Base-by-base conservation (phyloP, 2,113 vertebrate species). In the Naja naja region DNA sequence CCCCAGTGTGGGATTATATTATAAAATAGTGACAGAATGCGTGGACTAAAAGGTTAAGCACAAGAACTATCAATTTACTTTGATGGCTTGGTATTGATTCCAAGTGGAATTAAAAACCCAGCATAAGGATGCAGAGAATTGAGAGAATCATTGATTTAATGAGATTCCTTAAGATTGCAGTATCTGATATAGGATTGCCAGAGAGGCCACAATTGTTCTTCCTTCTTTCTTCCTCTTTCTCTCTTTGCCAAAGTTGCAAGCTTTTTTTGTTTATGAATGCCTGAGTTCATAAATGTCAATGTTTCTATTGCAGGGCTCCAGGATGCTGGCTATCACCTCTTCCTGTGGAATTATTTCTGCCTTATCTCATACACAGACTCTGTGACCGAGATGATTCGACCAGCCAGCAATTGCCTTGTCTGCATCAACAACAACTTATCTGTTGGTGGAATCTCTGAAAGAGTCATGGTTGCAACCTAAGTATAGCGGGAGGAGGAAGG, bases 211-310 rank as follows among this genome's bases (percentile, higher is more conserved):
- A 74, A 54, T 89, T 39, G 9, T 18, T 85, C 89, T 47, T 89
- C 27, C 91, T 43, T 6, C 16, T 11, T 53, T 16, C 22, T 11
- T 81, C 43, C 34, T 53, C 30, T 52, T 52, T 81, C 90, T 85
- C 54, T 91, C 81, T 85, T 0, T 93, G 95, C 90, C 92, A 56
- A 95, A 96, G 95, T 91, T 96, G 95, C 92, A 87, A 95, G 92
- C 96, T 34, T 94, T 94, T 94, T 96, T 96, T 97, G 96, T 96
- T 97, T 97, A 95, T 95, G 95, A 94, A 95, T 95, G 96, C 96
- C 93, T 93, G 93, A 96, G 92, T 96, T 97, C 96, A 96, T 97
- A 96, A 96, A 97, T 95, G 94, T 97, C 96, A 96, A 92, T 95
- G 94, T 94, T 95, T 96, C 95, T 94, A 92, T 91, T 95, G 95